Evolutionary conservation across 2,797 vertebrate genomes (phyloP), one percentile per base, ranked within the genome.

Genomic region (Jordanella pulchra): DNA sequence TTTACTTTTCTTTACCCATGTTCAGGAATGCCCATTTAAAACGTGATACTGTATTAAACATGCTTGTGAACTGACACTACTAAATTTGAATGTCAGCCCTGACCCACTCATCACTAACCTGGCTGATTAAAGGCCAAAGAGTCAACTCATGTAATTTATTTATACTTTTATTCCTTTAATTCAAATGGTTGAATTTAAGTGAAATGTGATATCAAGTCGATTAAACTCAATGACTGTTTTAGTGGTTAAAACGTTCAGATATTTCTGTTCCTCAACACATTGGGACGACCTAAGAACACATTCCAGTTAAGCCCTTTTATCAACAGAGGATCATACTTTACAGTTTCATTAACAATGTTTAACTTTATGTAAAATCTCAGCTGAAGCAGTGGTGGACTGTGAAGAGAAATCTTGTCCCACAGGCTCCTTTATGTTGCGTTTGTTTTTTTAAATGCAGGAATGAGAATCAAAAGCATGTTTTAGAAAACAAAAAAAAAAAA

Each of bases 391-490:
- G 18, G 72, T 13, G 32, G 66, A 50, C 50, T 39, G 15, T 11
- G 23, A 71, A 23, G n/a, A 64, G 25, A 55, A 56, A 50, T 27
- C 12, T 48, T 0, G 64, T 61, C 44, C 65, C 64, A 71, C 65
- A 64, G 32, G 60, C 53, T 75, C 65, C 68, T 44, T 71, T 76
- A 79, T 69, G 47, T 25, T 39, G n/a, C n/a, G n/a, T 32, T 53
- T 14, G 45, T 17, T 44, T 78, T 51, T 65, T 75, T 39, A 85
- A 79, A 73, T 63, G 78, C 60, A 78, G 65, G 47, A 85, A 85
- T 71, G 69, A 78, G 61, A 70, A 79, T 55, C 51, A 68, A n/a
- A 45, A 88, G 90, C 89, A 91, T 91, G 91, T 79, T 88, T 86
- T 75, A 69, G 75, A 80, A 77, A n/a, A n/a, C n/a, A n/a, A n/a